These are phyloP conservation scores for Limenitis camilla DNA, from an alignment of 2,888 invertebrate species.

Conservation along the genomic window DNA sequence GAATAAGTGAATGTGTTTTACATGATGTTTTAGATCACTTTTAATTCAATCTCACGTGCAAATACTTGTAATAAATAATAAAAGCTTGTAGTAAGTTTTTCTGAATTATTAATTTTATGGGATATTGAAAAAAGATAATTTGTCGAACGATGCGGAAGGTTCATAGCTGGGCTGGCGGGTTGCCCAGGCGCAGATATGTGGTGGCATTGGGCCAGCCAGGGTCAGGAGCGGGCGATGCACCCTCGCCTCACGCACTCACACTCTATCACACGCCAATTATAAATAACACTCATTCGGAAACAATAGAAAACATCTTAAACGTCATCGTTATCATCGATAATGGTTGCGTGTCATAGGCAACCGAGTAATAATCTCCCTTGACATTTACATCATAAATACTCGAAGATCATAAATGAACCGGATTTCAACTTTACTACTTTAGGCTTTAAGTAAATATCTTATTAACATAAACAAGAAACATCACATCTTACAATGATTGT, in stretches of 20 bases:
- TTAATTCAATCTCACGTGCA: too few species aligned
- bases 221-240: constrained; percentile 72
- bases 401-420: constrained; percentile 2
- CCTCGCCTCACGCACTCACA: constrained; percentile 44
- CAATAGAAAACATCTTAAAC: constrained; percentile 18
- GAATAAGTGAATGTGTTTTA: too few species aligned
- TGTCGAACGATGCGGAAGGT: constrained; percentile 65
- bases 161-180: constrained; percentile 45
- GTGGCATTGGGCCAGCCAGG: constrained; percentile 74
- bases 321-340: constrained; percentile 14
- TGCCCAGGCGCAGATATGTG: constrained; percentile 54
- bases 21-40: too few species aligned
- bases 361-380: constrained; percentile 1
- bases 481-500: too few species aligned
- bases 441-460: background rate
- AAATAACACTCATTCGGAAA: constrained; percentile 24
- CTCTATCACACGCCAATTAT: constrained; percentile 31
- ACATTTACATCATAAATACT: constrained; percentile 7
- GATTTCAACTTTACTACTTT: background rate
- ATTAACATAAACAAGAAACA: background rate
- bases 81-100: too few species aligned
- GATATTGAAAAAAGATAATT: too few species aligned
- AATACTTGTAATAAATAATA: too few species aligned
- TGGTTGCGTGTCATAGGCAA: constrained; percentile 1
- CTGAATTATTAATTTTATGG: too few species aligned